Conservation (phyloP, 2,888 invertebrate species). For the Synanthedon myopaeformis region DNA sequence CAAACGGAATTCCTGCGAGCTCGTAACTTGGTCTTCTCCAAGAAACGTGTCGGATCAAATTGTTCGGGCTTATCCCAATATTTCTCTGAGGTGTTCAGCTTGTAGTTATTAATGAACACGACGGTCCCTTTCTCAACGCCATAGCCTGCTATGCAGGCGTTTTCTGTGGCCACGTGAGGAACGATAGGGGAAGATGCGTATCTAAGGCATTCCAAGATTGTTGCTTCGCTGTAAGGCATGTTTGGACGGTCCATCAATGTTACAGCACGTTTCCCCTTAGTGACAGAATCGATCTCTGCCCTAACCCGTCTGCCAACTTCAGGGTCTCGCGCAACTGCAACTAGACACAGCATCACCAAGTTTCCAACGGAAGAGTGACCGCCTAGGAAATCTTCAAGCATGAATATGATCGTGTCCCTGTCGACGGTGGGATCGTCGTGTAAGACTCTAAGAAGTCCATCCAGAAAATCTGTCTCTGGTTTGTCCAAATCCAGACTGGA, state of each 20-base stretch:
- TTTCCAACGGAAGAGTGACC: slow-evolving; percentile 91
- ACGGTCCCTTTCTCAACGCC: slow-evolving; percentile 81
- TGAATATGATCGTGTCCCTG: slow-evolving; percentile 83
- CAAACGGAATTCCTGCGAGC: slow-evolving; percentile 55
- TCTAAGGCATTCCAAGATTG: slow-evolving; percentile 82
- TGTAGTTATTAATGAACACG: slow-evolving; percentile 87
- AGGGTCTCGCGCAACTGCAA: slow-evolving; percentile 76
- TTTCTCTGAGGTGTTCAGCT: slow-evolving; percentile 77
- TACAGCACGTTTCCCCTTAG: slow-evolving; percentile 68
- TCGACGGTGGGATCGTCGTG: slow-evolving; percentile 75
- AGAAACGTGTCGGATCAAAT: slow-evolving; percentile 82
- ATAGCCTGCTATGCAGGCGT: slow-evolving; percentile 78
- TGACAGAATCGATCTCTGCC: slow-evolving; percentile 75
- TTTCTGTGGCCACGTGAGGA: slow-evolving; percentile 86
- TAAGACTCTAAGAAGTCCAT: slow-evolving; percentile 79
- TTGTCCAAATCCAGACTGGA: slow-evolving; percentile 68
- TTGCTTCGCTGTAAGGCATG: slow-evolving; percentile 86
- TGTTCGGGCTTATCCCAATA: slow-evolving; percentile 80
- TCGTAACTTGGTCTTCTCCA: slow-evolving; percentile 56
- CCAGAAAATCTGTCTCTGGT: slow-evolving; percentile 82
- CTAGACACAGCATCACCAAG: slow-evolving; percentile 80
- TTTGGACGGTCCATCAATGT: slow-evolving; percentile 74
- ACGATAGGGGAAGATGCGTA: slow-evolving; percentile 89
- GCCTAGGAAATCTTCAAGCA: slow-evolving; percentile 88
- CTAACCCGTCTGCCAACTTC: slow-evolving; percentile 75